Evolutionary conservation across 2,888 invertebrate species (phyloP).

Genomic region (Trissolcus japonicus): DNA sequence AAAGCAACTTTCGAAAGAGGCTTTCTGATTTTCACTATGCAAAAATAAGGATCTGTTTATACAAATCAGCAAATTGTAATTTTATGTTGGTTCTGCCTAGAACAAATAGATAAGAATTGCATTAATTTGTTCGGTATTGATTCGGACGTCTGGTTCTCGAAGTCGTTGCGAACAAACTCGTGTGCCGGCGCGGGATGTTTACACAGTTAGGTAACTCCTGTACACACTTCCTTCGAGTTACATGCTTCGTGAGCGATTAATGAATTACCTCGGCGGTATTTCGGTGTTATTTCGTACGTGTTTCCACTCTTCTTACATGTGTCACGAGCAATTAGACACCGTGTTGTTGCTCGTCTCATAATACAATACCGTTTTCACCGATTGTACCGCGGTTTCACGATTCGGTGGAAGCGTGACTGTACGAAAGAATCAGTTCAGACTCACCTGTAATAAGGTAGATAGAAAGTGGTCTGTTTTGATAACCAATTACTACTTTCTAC

Average conservation of each 20-base stretch:
- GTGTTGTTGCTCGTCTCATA: constrained; percentile 17
- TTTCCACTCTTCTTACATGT: constrained; percentile 18
- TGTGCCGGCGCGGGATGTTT: constrained; percentile 34
- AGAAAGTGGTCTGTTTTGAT: constrained; percentile 21
- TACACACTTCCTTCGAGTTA: constrained; percentile 39
- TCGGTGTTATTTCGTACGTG: neutral
- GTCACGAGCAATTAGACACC: constrained; percentile 15
- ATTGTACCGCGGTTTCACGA: neutral
- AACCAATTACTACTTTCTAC: constrained; percentile 17
- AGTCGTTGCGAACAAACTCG: constrained; percentile 15
- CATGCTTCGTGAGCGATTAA: constrained; percentile 45
- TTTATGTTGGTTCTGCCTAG: neutral
- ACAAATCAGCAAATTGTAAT: neutral
- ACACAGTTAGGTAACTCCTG: constrained; percentile 50
- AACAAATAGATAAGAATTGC: constrained; percentile 22
- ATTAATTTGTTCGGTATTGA: constrained; percentile 35
- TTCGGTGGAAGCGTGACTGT: constrained; percentile 1
- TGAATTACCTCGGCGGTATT: constrained; percentile 28
- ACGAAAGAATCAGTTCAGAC: constrained; percentile 1
- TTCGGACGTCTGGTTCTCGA: constrained; percentile 14
- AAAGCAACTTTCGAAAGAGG: too few species aligned
- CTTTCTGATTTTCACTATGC: too few species aligned
- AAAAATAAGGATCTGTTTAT: too few species aligned
- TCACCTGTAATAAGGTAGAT: constrained; percentile 1
- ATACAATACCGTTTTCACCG: constrained; percentile 2